Evolutionary conservation across 2,888 invertebrate species (phyloP).

Genomic region (Molorchus minor): DNA sequence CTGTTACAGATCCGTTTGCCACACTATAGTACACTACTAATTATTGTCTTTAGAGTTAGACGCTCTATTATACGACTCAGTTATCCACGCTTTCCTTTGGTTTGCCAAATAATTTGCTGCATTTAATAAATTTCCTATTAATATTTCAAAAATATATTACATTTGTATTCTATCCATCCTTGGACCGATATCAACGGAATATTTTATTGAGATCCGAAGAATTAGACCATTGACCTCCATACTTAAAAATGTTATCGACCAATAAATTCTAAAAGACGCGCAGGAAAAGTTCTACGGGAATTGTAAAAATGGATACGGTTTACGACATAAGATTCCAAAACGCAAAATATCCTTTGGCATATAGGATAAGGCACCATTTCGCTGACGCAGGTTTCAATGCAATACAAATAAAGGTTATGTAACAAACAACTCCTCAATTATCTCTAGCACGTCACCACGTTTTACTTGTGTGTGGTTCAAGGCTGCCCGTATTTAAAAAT

Average conservation of each 20-base stretch:
- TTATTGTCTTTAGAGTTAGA: no score
- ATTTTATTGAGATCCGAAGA: no score
- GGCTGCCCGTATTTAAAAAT: constrained; percentile 20
- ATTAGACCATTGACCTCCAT: neutral
- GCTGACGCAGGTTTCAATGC: constrained; percentile 18
- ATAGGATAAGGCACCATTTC: neutral
- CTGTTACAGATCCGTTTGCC: no score
- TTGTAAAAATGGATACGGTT: neutral
- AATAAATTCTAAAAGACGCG: neutral
- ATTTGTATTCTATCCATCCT: no score
- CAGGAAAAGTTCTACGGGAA: neutral
- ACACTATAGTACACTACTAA: no score
- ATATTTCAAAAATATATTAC: no score
- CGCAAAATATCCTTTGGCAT: constrained; percentile 15
- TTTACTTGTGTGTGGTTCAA: constrained; percentile 23
- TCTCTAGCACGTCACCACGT: constrained; percentile 20
- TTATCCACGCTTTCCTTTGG: no score
- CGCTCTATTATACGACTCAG: no score
- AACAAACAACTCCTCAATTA: constrained; percentile 21
- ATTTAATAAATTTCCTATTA: no score
- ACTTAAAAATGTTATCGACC: neutral
- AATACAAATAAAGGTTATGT: constrained; percentile 21
- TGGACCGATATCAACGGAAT: no score
- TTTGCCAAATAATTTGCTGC: no score
- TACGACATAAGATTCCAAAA: constrained; percentile 3